Base-by-base conservation (phyloP, 1,140 invertebrate species). In the Brachionus paranguensis region DNA sequence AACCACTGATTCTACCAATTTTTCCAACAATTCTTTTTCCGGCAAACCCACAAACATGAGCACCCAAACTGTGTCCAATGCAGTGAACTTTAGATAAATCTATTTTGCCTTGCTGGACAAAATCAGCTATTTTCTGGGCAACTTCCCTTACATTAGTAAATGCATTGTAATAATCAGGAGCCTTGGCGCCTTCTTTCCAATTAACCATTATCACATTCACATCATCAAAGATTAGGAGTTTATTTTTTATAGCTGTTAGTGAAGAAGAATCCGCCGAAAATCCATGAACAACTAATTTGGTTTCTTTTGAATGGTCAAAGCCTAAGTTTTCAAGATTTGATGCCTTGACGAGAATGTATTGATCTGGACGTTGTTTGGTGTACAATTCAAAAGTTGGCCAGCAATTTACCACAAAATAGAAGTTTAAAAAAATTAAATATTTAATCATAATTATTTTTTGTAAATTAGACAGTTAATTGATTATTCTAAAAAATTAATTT, bases 1-100 rank as follows among this genome's bases (percentile, higher is more conserved):
- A 14, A 0, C 78, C 78, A 64, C 14, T 81, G 10, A 81, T 81
- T 81, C 53, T 64, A 14, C 6, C 33, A 17, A 33, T 55, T 78
- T 83, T 45, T 7, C 53, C 50, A 27, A 55, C 11, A 20, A 68
- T 45, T 68, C 24, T 53, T 29, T 72, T 47, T 14, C 45, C 24
- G 10, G 60, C 33, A 24, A 27, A 68, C 7, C 79, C 79, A 70
- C 79, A 83, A 65, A 41, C 53, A 83, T 83, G 60, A 0, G 79
- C 55, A 14, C 79, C 79, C n/a, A 81, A 43, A 81, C 78, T 81
- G 60, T 81, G 78, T 20, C 79, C 79, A 70, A 83, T 83, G 7
- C 79, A 83, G 47, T 72, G 79, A 43, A 83, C 24, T 47, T 83
- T 83, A n/a, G 24, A 27, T 20, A 78, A 78, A n/a, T 37, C 17